Conservation (phyloP, 2,797 vertebrate genomes). For the Numenius phaeopus region DNA sequence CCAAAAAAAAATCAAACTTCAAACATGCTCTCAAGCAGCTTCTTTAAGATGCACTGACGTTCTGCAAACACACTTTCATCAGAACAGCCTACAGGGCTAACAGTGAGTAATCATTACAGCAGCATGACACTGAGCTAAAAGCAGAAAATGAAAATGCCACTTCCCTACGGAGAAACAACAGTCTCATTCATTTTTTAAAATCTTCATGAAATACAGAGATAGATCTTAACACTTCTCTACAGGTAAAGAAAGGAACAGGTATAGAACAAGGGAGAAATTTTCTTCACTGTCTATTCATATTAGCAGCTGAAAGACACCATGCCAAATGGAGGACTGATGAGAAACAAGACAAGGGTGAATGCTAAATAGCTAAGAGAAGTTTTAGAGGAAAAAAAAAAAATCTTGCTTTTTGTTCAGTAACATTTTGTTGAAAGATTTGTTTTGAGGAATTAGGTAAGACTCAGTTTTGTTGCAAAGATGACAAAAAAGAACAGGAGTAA, state of each 20-base stretch:
- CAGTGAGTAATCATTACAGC: neutral
- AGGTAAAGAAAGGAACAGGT: neutral
- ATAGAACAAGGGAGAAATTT: neutral
- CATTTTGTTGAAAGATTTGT: neutral
- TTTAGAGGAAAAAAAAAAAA: neutral
- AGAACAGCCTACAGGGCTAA: neutral
- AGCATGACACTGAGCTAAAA: neutral
- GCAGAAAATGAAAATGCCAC: neutral
- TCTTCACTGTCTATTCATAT: neutral
- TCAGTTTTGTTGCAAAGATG: neutral
- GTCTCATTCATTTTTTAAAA: neutral
- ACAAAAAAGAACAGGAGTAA: neutral
- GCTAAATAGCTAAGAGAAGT: neutral
- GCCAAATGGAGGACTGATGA: neutral
- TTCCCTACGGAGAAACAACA: neutral
- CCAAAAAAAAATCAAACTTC: neutral
- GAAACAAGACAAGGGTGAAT: neutral
- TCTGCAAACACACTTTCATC: neutral
- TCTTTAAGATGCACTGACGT: neutral
- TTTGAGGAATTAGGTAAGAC: neutral
- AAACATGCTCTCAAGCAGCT: neutral
- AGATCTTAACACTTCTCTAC: neutral
- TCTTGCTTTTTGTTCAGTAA: neutral
- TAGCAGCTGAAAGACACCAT: neutral
- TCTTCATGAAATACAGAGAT: neutral